Base-by-base conservation (phyloP, 2,888 invertebrate species). In the Argyra leucocephala region DNA sequence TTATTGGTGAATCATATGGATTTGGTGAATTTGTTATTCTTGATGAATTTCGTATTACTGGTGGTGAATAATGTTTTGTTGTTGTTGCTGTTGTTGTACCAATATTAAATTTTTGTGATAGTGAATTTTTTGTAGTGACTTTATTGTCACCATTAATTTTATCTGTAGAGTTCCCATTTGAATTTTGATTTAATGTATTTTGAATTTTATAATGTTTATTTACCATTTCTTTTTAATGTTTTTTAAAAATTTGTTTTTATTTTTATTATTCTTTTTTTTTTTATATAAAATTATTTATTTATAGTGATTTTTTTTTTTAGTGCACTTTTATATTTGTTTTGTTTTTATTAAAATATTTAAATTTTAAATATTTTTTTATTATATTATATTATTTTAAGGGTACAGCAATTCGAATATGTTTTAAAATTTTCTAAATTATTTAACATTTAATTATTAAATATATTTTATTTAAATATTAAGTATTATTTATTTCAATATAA, bases 1-100 rank as follows among this genome's bases (percentile, higher is more conserved):
- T n/a, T 48, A 18, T 48, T 48, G 48, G 48, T 48, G 48, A 48
- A 48, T 48, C 48, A 18, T 48, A 48, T 12, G 48, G 48, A 48
- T 48, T 48, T 15, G 48, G 48, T 12, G 18, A 12, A 48, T 48
- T 48, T 48, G 48, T 48, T 18, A 48, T 48, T 48, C n/a, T 48
- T n/a, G n/a, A 12, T 48, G 48, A 48, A 48, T 48, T 48, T 3
- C 48, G 48, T 18, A 48, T 48, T 15, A 48, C 48, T n/a, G 48
- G 48, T 18, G 48, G 48, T 18, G 48, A 48, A 48, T 48, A 48
- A 48, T 48, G 48, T 48, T 48, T 48, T 48, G 48, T 48, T 48
- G 5, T 48, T n/a, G n/a, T n/a, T n/a, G n/a, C n/a, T n/a, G n/a
- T n/a, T 48, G 48, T 48, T 48, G 5, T 48, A 18, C 48, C n/a